Evolutionary conservation across 2,888 invertebrate genomes (phyloP).

Genomic region (Urechis unicinctus): DNA sequence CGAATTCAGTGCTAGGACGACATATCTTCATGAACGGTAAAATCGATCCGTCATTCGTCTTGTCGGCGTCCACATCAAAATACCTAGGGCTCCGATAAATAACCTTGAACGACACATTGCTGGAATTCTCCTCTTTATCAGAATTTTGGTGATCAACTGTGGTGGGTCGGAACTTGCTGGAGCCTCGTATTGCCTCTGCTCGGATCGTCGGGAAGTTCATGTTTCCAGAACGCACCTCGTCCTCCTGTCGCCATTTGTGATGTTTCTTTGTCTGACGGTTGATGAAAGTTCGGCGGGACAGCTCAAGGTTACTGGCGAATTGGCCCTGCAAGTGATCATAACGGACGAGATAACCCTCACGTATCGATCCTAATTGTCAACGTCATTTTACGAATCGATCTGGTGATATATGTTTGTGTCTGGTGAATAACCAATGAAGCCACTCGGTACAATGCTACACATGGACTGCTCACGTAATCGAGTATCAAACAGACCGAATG

Average conservation of each 20-base stretch:
- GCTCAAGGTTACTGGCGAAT: slow-evolving; percentile 26
- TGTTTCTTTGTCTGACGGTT: slow-evolving; percentile 31
- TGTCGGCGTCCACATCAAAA: slow-evolving; percentile 3
- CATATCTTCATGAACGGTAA: slow-evolving; percentile 8
- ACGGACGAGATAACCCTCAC: too few species aligned
- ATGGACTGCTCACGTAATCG: too few species aligned
- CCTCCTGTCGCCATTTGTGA: slow-evolving; percentile 35
- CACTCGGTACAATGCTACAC: too few species aligned
- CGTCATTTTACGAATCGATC: too few species aligned
- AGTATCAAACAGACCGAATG: too few species aligned
- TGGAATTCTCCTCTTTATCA: slow-evolving; percentile 24
- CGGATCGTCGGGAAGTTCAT: slow-evolving; percentile 32
- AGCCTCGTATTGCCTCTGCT: slow-evolving; percentile 10
- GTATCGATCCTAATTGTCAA: too few species aligned
- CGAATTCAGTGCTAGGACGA: slow-evolving; percentile 34
- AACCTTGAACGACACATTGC: background rate
- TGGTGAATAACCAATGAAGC: too few species aligned
- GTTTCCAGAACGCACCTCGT: slow-evolving; percentile 29
- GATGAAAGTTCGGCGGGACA: slow-evolving; percentile 31
- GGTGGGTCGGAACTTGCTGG: too few species aligned
- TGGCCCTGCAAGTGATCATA: too few species aligned
- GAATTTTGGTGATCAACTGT: too few species aligned
- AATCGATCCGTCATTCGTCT: background rate
- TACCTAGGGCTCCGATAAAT: slow-evolving; percentile 8
- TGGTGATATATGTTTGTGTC: too few species aligned